Percentiles rank a stretch among this genome's conserved stretches.
Conservation (phyloP, 1,140 invertebrate species). For the Zaprionus ghesquierei region DNA sequence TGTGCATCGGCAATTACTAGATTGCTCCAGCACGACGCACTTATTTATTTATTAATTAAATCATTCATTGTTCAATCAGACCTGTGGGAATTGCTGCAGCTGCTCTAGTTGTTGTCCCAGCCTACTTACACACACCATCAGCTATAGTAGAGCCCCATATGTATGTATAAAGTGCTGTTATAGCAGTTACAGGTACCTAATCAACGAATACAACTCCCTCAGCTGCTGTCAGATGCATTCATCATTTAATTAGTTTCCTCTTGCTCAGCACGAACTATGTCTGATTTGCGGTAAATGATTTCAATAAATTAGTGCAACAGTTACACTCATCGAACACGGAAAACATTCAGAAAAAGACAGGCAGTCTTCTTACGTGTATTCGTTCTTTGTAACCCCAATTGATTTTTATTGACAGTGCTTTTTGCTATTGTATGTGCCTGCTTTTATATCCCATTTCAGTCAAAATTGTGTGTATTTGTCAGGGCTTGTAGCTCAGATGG, state of each 20-base stretch:
- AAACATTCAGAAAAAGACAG: not conserved
- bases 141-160: no score
- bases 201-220: conserved; percentile 38
- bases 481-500: conserved; percentile 68
- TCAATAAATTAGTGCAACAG: conserved; percentile 65
- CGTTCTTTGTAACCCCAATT: not conserved
- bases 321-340: conserved; percentile 11
- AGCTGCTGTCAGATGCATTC: conserved; percentile 55
- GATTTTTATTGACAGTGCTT: conserved; percentile 23
- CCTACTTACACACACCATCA: not conserved
- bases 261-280: conserved; percentile 31
- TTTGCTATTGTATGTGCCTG: conserved; percentile 26
- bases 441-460: conserved; percentile 21
- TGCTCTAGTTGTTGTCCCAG: conserved; percentile 14
- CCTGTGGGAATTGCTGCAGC: conserved; percentile 56
- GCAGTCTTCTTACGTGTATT: not conserved
- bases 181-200: conserved; percentile 13
- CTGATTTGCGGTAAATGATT: conserved; percentile 63
- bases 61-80: conserved; percentile 74
- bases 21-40: conserved; percentile 39
- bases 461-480: conserved; percentile 72
- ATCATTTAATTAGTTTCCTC: conserved; percentile 72
- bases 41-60: conserved; percentile 80
- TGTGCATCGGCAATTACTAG: conserved; percentile 50
- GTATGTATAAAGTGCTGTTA: not conserved